Evolutionary conservation across 2,797 vertebrate genomes (phyloP).

Genomic region (Pangasius krempfi): DNA sequence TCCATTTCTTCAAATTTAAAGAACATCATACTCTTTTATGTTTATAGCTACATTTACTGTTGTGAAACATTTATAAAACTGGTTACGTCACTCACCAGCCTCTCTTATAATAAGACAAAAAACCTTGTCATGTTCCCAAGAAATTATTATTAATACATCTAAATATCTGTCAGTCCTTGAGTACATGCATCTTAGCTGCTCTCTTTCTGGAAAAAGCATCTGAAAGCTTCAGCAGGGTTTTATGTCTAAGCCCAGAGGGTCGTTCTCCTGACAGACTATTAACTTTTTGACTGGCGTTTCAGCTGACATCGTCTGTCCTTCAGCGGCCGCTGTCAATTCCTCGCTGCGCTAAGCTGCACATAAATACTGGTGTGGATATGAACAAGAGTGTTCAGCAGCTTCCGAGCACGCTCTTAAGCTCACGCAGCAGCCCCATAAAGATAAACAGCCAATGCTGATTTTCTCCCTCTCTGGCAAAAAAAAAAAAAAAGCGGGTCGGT

Average conservation of each 20-base stretch:
- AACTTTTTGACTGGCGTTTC: slow-evolving; percentile 80
- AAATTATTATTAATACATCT: background rate
- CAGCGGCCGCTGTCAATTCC: slow-evolving; percentile 76
- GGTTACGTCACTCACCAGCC: background rate
- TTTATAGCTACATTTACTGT: background rate
- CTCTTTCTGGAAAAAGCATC: background rate
- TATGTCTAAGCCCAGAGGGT: slow-evolving; percentile 71
- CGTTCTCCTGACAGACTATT: slow-evolving; percentile 80
- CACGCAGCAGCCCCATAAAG: slow-evolving; percentile 69
- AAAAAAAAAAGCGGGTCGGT: slow-evolving; percentile 53
- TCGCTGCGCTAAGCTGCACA: slow-evolving; percentile 72
- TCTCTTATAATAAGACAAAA: background rate
- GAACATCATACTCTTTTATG: background rate
- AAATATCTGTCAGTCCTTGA: background rate
- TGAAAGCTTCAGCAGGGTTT: slow-evolving; percentile 33
- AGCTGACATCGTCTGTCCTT: slow-evolving; percentile 77
- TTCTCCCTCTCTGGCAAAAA: slow-evolving; percentile 61
- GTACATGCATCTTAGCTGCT: background rate
- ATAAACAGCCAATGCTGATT: slow-evolving; percentile 71
- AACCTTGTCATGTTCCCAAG: background rate
- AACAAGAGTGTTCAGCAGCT: slow-evolving; percentile 76
- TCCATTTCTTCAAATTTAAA: background rate
- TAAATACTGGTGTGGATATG: slow-evolving; percentile 76
- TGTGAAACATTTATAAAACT: background rate
- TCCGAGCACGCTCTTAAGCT: slow-evolving; percentile 48